Evolutionary conservation across 1,140 invertebrate species (phyloP), one percentile per base, ranked within the genome.

Genomic region (Calliopsis andreniformis): DNA sequence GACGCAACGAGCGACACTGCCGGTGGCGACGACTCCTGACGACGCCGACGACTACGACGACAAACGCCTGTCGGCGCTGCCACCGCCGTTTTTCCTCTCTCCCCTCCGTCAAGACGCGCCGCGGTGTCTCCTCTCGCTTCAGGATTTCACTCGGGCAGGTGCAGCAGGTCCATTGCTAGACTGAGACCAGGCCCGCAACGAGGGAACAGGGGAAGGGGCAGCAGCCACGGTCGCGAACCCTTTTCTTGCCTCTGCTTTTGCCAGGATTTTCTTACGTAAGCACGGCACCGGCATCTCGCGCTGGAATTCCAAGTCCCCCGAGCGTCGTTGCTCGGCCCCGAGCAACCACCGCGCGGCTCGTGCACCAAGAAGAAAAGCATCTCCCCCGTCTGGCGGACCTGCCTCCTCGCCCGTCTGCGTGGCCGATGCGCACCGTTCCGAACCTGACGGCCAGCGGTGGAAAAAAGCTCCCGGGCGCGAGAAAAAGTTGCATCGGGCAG

Each of bases 241-340:
- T 69, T 84, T 85, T 84, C 83, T 85, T 85, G 63, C 67, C 12
- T 25, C 28, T 59, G n/a, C 64, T 84, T 62, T 83, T 75, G 73
- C 75, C 66, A 56, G 59, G 78, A 79, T 81, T 84, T 73, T 84
- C 79, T 85, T 85, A 84, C 79, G 82, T 85, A 84, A 85, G 78
- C 78, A 67, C 77, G 45, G 70, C 80, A 61, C 49, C 32, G 78
- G 73, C 69, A 73, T 79, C 78, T 78, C 73, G 42, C 47, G 69
- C 43, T 75, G 82, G 83, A 84, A 85, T 85, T 81, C 70, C 53
- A 78, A 72, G 64, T 85, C 83, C 83, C 83, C 35, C 66, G 82
- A 78, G 82, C 83, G 64, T 80, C 83, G 79, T 84, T 80, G 73
- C 80, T 56, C 81, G 35, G 35, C 35, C 35, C 35, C 62, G 79